These are phyloP conservation scores for Phragmatobia fuliginosa DNA, from an alignment of 2,888 invertebrate species.

Conservation along the genomic window DNA sequence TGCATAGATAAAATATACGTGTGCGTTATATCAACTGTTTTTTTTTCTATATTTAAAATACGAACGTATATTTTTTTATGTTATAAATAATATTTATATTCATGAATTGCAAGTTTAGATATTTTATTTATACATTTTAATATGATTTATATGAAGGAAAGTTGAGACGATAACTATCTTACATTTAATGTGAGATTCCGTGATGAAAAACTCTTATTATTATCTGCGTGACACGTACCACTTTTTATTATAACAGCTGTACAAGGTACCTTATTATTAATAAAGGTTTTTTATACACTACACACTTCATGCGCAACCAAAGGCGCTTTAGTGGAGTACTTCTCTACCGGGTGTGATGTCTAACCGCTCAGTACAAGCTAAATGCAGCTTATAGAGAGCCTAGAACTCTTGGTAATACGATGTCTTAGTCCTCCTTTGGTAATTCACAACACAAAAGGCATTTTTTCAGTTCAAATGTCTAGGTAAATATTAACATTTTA, in stretches of 20 bases:
- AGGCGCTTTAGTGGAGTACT: conserved; percentile 1
- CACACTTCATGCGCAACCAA: not conserved
- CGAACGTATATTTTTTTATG: not conserved
- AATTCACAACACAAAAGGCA: conserved; percentile 1
- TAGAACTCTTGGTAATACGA: not conserved
- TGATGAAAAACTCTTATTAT: conserved; percentile 29
- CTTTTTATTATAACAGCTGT: not conserved
- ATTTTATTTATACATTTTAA: not conserved
- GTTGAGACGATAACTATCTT: conserved; percentile 17
- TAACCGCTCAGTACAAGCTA: not conserved
- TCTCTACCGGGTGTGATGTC: not conserved
- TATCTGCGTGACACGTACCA: not conserved
- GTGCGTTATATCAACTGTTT: not conserved
- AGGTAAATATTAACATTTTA: not conserved
- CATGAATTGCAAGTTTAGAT: conserved; percentile 1
- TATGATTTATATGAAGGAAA: conserved; percentile 1
- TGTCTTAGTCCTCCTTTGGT: not conserved
- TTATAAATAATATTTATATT: not conserved
- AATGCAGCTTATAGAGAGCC: not conserved
- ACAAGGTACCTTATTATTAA: not conserved
- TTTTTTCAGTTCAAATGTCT: not conserved
- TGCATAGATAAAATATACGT: not conserved
- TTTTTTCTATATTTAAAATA: not conserved
- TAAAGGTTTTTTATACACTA: not conserved
- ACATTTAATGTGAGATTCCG: conserved; percentile 44